These are phyloP conservation scores for Sus scrofa DNA, from an alignment of 2,113 vertebrate genomes.

Conservation along the genomic window T2T-Sscrofa CM000819.6:78336001-78336500, in stretches of 20 bases:
- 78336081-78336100: constrained; percentile 91
- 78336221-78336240: constrained; percentile 95
- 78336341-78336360: neutral
- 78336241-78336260: constrained; percentile 94
- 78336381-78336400: neutral
- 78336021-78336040: neutral
- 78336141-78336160: constrained; percentile 95
- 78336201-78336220: constrained; percentile 97
- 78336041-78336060: constrained; percentile 83
- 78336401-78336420: neutral
- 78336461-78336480: too few species aligned
- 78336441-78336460: neutral
- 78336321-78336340: constrained; percentile 92
- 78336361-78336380: neutral
- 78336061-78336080: constrained; percentile 95
- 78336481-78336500: too few species aligned
- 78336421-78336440: neutral
- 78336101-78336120: constrained; percentile 93
- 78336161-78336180: constrained; percentile 91
- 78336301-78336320: constrained; percentile 98
- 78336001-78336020: neutral
- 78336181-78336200: constrained; percentile 94
- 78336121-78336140: constrained; percentile 94
- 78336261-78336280: constrained; percentile 95
- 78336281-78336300: constrained; percentile 99